Evolutionary conservation across 2,888 invertebrate genomes (phyloP), one percentile per base, ranked within the genome.

Genomic region (Sphaerolaimus hirsutus): DNA sequence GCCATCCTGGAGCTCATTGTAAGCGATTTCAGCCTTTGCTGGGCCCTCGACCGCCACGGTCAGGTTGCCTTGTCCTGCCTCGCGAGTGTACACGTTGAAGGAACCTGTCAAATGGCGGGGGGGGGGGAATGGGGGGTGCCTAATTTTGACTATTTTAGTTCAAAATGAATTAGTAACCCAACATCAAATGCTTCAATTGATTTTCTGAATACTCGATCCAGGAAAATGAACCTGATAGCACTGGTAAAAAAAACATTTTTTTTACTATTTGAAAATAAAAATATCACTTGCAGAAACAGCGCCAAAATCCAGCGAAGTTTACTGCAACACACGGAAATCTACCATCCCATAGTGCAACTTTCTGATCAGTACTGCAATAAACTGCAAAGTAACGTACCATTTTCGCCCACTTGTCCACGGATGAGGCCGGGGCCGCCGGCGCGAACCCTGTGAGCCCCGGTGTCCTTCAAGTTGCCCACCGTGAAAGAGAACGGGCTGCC

Each of bases 401-500:
- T 75, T 56, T 78, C 75, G 4, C 79, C 78, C 44, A 81, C 79
- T 57, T 83, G 80, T 19, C 87, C 89, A 26, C 86, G 72, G 65
- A 87, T 83, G 45, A 97, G 71, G 42, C 93, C 93, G 0, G 77
- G 77, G 17, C 93, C 93, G 38, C 87, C 86, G 14, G 93, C 91
- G 65, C 89, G 87, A 0, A 97, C 93, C 56, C 87, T 74, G 66
- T 93, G 91, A 41, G 91, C 80, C 2, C 91, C 89, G 22, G 81
- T 83, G 59, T 91, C 91, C 51, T 79, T 75, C 53, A 93, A 74
- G 1, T 89, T 86, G 26, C 93, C 91, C 21, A 97, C 93, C 19
- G 93, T 93, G 71, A 93, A 93, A 69, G 89, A 89, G 80, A 93
- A 97, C 49, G 93, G 93, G 45, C 89, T 89, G 57, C 91, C 81